Base-by-base conservation (phyloP, 2,113 vertebrate species). In the Deroptyus accipitrinus region DNA sequence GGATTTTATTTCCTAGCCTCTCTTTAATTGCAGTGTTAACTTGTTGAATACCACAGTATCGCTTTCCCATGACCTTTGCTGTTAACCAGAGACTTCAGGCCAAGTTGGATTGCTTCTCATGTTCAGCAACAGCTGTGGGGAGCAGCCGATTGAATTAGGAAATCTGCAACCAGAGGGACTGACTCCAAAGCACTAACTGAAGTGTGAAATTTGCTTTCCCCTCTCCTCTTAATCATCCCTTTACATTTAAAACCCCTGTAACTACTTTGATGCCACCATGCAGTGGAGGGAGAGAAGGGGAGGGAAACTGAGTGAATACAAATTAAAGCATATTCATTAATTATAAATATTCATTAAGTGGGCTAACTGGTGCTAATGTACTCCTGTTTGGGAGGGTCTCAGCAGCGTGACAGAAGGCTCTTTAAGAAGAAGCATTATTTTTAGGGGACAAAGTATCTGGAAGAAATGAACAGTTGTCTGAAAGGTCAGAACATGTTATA, bases 181-280 rank as follows among this genome's bases (percentile, higher is more conserved):
- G 64, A 67, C 41, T 73, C 92, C 64, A 84, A 93, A 88, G 37
- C 92, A 57, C 59, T 30, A 90, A 88, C 33, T 83, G 46, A 88
- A 92, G 88, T 86, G 92, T 88, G 90, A 96, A 94, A 92, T 93
- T 69, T 64, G 30, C 83, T 92, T 94, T 96, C 31, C 39, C 35
- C 24, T 88, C 73, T 68, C 73, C 49, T 81, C 69, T 52, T 92
- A 82, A 93, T 73, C 88, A 93, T 66, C 48, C 62, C 41, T 93
- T 92, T 48, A 19, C 41, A 46, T 92, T 93, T 69, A 42, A 94
- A 93, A 57, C 39, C 33, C 59, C 61, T 82, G 30, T 37, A 88
- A 78, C 69, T 74, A 28, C 80, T 86, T 37, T 51, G 59, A 88
- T 78, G 44, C 69, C 48, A 62, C 35, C 64, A 52, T n/a, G 24